Percentiles rank a stretch among this genome's conserved stretches.
These are phyloP conservation scores for Sphaerophoria taeniata DNA, from an alignment of 2,888 invertebrate genomes.

Conservation along the genomic window DNA sequence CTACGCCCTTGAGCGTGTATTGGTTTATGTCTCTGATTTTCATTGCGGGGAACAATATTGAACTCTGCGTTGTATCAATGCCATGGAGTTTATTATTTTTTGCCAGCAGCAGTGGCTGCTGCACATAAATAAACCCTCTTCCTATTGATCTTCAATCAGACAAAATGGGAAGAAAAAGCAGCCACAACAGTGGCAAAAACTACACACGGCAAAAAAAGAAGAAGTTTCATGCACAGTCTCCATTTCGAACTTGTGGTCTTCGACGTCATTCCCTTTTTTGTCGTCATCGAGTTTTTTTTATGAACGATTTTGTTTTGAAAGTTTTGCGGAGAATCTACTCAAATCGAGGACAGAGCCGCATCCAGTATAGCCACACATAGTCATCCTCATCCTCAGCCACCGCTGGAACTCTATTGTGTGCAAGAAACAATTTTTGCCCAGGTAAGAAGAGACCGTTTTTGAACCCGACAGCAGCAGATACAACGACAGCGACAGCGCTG, in stretches of 20 bases:
- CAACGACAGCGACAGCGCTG: too few relatives aligned
- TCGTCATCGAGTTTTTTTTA: constrained; percentile 41
- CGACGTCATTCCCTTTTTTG: constrained; percentile 64
- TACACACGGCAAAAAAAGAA: constrained; percentile 21
- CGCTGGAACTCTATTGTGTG: constrained; percentile 1
- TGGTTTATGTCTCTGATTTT: neutral
- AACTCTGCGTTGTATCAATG: constrained; percentile 7
- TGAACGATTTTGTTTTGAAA: constrained; percentile 1
- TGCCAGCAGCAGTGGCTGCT: neutral
- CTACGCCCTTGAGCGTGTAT: neutral
- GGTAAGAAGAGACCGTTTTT: constrained; percentile 19
- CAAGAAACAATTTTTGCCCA: constrained; percentile 1
- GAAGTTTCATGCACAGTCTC: constrained; percentile 39
- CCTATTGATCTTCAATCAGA: constrained; percentile 51
- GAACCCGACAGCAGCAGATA: constrained; percentile 30
- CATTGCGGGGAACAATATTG: constrained; percentile 34
- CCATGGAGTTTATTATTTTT: neutral
- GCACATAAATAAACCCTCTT: constrained; percentile 54
- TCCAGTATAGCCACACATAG: constrained; percentile 52
- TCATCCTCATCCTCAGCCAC: neutral
- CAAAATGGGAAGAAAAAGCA: constrained; percentile 19
- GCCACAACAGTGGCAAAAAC: constrained; percentile 3
- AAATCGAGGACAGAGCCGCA: neutral
- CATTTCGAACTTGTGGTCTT: constrained; percentile 45
- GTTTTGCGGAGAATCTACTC: constrained; percentile 11